Evolutionary conservation across 2,888 invertebrate genomes (phyloP).

Genomic region (Microctonus hyperodae): DNA sequence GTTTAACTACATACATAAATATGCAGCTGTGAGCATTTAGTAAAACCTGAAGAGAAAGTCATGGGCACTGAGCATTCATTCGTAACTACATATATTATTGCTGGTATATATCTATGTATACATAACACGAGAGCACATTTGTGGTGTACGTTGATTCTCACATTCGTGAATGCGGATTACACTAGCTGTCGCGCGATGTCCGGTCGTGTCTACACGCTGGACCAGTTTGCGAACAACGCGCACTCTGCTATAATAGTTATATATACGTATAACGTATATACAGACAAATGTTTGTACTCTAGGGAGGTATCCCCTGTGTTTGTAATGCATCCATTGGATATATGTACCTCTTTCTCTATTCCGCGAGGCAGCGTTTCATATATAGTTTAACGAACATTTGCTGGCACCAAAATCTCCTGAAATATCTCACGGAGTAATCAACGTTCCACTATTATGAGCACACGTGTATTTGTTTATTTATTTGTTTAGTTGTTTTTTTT

Average conservation of each 20-base stretch:
- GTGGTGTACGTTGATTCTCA: conserved; percentile 18
- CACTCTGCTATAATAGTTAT: conserved; percentile 35
- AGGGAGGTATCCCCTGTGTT: not conserved
- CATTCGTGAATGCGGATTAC: conserved; percentile 39
- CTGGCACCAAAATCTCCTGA: conserved; percentile 24
- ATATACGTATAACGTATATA: conserved; percentile 19
- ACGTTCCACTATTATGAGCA: conserved; percentile 23
- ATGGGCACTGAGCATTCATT: not conserved
- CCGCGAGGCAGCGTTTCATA: conserved; percentile 23
- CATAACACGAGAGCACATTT: conserved; percentile 18
- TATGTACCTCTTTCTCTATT: conserved; percentile 12
- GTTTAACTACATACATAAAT: not conserved
- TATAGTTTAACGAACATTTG: conserved; percentile 32
- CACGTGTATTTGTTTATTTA: not conserved
- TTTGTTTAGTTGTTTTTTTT: not conserved
- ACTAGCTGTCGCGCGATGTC: conserved; percentile 39
- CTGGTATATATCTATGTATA: conserved; percentile 11
- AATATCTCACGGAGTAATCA: conserved; percentile 26
- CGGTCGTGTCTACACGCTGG: conserved; percentile 38
- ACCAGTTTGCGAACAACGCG: conserved; percentile 38
- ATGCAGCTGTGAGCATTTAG: not conserved
- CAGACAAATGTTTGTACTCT: conserved; percentile 29
- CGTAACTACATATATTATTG: conserved; percentile 11
- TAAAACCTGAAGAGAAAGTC: not conserved
- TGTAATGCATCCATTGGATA: conserved; percentile 3